Percentiles rank a stretch among this genome's conserved stretches.
These are phyloP conservation scores for Teleopsis dalmanni DNA, from an alignment of 1,140 invertebrate genomes.

Conservation along the genomic window DNA sequence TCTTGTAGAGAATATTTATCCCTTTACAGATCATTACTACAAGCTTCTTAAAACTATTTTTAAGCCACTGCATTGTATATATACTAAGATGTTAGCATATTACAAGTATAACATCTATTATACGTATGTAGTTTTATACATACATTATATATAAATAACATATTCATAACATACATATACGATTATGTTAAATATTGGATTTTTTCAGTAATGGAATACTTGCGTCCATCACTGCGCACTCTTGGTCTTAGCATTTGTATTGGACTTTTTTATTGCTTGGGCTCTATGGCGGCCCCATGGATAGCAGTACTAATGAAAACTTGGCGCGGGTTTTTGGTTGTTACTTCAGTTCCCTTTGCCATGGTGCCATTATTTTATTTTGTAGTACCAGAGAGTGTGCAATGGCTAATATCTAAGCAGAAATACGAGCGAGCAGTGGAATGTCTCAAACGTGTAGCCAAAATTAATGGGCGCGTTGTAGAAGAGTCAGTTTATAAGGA, in stretches of 20 bases:
- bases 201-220: slow-evolving; percentile 50
- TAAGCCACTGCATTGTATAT: no score
- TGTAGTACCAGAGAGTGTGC: slow-evolving; percentile 50
- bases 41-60: no score
- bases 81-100: no score
- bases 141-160: no score
- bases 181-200: no score
- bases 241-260: slow-evolving; percentile 50
- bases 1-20: no score
- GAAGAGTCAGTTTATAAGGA: slow-evolving; percentile 10
- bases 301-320: slow-evolving; percentile 43
- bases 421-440: slow-evolving; percentile 45
- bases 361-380: slow-evolving; percentile 44
- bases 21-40: no score
- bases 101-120: no score
- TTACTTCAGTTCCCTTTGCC: slow-evolving; percentile 44
- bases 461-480: slow-evolving; percentile 46
- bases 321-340: slow-evolving; percentile 47
- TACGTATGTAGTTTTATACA: no score
- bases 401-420: slow-evolving; percentile 52
- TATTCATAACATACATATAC: no score
- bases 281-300: slow-evolving; percentile 49
- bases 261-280: slow-evolving; percentile 50
- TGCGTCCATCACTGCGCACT: slow-evolving; percentile 48
- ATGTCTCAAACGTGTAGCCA: slow-evolving; percentile 47